Evolutionary conservation across 2,888 invertebrate genomes (phyloP).

Genomic region (Dolichomitus sp.): DNA sequence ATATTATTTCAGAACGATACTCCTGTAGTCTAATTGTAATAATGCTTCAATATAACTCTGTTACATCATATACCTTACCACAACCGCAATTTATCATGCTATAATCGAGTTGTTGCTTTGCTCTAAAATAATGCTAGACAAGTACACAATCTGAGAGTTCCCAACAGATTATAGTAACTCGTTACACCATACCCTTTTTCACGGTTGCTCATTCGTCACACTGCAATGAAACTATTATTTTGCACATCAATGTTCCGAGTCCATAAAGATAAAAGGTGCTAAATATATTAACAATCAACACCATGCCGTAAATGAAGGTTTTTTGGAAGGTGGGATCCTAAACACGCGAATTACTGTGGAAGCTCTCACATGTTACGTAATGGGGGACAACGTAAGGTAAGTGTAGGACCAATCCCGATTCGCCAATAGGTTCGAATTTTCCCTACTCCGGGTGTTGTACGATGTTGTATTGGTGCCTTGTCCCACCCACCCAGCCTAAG

Average conservation of each 20-base stretch:
- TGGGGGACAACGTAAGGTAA: too few relatives aligned
- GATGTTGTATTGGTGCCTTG: too few relatives aligned
- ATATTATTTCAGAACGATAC: slow-evolving; percentile 38
- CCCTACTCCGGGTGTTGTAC: too few relatives aligned
- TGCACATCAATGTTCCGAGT: not conserved
- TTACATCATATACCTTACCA: slow-evolving; percentile 17
- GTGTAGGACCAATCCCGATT: too few relatives aligned
- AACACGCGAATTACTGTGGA: not conserved
- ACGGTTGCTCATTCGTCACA: not conserved
- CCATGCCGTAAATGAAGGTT: not conserved
- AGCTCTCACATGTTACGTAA: too few relatives aligned
- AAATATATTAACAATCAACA: not conserved
- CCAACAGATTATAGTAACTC: not conserved
- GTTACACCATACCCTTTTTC: not conserved
- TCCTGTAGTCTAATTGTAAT: slow-evolving; percentile 29
- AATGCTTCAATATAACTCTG: slow-evolving; percentile 23
- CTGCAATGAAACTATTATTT: not conserved
- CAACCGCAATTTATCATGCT: not conserved
- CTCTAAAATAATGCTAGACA: slow-evolving; percentile 3
- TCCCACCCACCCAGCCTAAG: too few relatives aligned
- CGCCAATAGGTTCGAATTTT: too few relatives aligned
- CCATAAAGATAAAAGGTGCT: not conserved
- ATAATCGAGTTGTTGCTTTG: not conserved
- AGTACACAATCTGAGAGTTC: not conserved
- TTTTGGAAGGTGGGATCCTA: not conserved